Evolutionary conservation across 2,113 vertebrate genomes (phyloP).

Genomic region (Gnathonemus echidnorhynchus): DNA sequence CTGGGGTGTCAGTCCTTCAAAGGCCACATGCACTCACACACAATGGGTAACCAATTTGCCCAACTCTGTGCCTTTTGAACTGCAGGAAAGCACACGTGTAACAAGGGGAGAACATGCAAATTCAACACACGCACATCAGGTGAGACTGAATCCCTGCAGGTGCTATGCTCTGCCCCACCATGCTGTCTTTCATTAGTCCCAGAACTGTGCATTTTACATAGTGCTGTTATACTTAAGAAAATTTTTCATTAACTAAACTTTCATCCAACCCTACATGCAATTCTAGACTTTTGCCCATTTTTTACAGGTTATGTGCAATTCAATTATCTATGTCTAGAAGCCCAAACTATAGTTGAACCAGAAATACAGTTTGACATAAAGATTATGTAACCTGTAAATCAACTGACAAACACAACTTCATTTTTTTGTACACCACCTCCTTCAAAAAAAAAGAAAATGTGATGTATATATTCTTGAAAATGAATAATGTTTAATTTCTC

Average conservation of each 20-base stretch:
- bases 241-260: background rate
- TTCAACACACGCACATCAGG: background rate
- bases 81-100: background rate
- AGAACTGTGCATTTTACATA: background rate
- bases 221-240: background rate
- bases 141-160: background rate
- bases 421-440: background rate
- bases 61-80: background rate
- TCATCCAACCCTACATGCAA: background rate
- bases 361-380: background rate
- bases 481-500: background rate
- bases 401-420: background rate
- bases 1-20: background rate
- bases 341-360: background rate
- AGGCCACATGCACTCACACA: background rate
- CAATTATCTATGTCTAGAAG: background rate
- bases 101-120: background rate
- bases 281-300: background rate
- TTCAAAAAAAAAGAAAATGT: background rate
- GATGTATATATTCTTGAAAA: background rate
- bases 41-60: background rate
- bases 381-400: background rate
- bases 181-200: background rate
- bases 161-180: background rate
- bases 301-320: background rate